Evolutionary conservation across 2,113 vertebrate species (phyloP).

Genomic region (Solenodon paradoxus): DNA sequence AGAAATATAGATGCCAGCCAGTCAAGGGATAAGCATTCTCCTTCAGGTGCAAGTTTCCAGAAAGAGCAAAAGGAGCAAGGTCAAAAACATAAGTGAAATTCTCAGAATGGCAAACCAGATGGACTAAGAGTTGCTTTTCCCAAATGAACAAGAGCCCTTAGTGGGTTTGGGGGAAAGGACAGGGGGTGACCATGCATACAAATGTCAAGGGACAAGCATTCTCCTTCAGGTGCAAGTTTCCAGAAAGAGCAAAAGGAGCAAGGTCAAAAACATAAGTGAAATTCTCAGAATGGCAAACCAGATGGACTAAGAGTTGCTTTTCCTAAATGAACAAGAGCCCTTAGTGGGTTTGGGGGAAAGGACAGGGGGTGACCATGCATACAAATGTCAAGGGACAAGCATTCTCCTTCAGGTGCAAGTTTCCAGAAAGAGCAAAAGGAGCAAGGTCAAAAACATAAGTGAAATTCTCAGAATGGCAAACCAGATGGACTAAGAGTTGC

Average conservation of each 20-base stretch:
- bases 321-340: background rate
- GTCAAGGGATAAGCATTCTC: background rate
- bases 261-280: background rate
- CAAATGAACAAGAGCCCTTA: background rate
- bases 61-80: background rate
- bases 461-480: background rate
- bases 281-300: background rate
- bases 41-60: background rate
- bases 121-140: background rate
- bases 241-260: background rate
- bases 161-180: background rate
- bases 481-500: background rate
- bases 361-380: background rate
- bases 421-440: background rate
- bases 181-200: background rate
- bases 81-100: background rate
- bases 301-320: background rate
- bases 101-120: background rate
- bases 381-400: background rate
- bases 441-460: background rate
- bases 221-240: background rate
- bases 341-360: background rate
- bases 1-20: background rate
- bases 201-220: background rate
- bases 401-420: background rate